These are phyloP conservation scores for Lamproptera curius DNA, from an alignment of 2,888 invertebrate genomes.

Conservation along the genomic window DNA sequence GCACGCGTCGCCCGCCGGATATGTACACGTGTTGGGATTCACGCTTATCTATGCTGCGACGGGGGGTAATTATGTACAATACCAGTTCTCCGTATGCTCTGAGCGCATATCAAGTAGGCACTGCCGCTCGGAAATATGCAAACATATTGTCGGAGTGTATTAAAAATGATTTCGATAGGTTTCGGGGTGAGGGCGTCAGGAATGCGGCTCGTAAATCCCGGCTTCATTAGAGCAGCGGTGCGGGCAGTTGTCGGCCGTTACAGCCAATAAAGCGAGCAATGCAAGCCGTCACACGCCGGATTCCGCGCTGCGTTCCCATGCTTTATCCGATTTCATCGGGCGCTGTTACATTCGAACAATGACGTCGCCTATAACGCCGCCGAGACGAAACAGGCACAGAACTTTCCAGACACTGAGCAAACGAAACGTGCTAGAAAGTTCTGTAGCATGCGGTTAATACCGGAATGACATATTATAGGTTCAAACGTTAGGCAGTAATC, in stretches of 20 bases:
- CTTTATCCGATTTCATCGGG: slow-evolving; percentile 74
- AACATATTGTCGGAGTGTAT: neutral
- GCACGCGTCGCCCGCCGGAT: slow-evolving; percentile 38
- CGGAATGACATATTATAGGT: too few species aligned
- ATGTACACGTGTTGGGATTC: slow-evolving; percentile 17
- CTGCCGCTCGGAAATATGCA: too few species aligned
- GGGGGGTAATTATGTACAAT: slow-evolving; percentile 14
- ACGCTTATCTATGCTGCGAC: slow-evolving; percentile 16
- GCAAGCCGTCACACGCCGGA: slow-evolving; percentile 67
- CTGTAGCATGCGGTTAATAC: too few species aligned
- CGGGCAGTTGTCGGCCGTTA: slow-evolving; percentile 54
- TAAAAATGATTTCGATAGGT: slow-evolving; percentile 1
- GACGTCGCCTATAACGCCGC: slow-evolving; percentile 48
- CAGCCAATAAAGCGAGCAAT: slow-evolving; percentile 74
- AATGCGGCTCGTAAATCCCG: slow-evolving; percentile 51
- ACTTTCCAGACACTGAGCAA: slow-evolving; percentile 52
- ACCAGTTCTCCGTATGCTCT: slow-evolving; percentile 9
- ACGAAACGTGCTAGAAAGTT: slow-evolving; percentile 21
- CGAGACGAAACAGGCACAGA: slow-evolving; percentile 53
- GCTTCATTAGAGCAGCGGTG: slow-evolving; percentile 53
- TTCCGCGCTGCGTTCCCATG: slow-evolving; percentile 71
- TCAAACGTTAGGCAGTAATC: slow-evolving; percentile 24
- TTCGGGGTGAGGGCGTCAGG: slow-evolving; percentile 33
- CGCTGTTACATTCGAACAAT: slow-evolving; percentile 67
- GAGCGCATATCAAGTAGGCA: neutral